These are phyloP conservation scores for Eupeodes latifasciatus DNA, from an alignment of 2,888 invertebrate genomes.

Conservation along the genomic window DNA sequence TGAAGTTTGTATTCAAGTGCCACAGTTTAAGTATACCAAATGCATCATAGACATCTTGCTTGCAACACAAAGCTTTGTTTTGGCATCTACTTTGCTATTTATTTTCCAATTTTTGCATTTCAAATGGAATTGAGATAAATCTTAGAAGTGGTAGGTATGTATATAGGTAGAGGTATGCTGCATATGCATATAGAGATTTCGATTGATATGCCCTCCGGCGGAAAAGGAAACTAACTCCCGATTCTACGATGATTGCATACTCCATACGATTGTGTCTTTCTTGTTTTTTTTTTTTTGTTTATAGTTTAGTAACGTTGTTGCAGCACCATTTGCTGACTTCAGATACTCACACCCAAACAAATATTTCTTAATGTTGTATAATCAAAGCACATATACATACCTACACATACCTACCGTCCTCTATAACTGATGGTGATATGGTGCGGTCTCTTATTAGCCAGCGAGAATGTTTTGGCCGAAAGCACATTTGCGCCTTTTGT, in stretches of 20 bases:
- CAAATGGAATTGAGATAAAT: constrained; percentile 44
- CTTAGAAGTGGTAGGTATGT: constrained; percentile 5
- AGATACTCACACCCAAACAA: constrained; percentile 11
- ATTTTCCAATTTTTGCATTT: constrained; percentile 43
- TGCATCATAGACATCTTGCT: constrained; percentile 37
- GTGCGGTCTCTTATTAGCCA: constrained; percentile 56
- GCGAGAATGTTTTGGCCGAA: constrained; percentile 66
- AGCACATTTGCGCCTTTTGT: constrained; percentile 64
- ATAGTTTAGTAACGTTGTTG: constrained; percentile 19
- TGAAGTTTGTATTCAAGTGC: constrained; percentile 53
- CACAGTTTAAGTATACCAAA: constrained; percentile 22
- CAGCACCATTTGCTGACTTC: constrained; percentile 23
- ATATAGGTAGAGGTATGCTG: no score
- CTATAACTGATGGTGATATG: neutral
- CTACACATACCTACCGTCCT: neutral
- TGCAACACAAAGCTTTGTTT: constrained; percentile 30
- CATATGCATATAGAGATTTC: constrained; percentile 61
- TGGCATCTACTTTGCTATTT: constrained; percentile 42
- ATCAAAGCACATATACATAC: no score
- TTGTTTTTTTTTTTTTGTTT: constrained; percentile 28
- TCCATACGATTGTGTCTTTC: neutral
- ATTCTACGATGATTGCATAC: constrained; percentile 32
- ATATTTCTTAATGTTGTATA: neutral
- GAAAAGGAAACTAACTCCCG: constrained; percentile 56
- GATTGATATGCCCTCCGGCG: constrained; percentile 74